phyloP scores from a whole-genome alignment of 1,140 invertebrate species.

The Dreissena polymorpha region DNA sequence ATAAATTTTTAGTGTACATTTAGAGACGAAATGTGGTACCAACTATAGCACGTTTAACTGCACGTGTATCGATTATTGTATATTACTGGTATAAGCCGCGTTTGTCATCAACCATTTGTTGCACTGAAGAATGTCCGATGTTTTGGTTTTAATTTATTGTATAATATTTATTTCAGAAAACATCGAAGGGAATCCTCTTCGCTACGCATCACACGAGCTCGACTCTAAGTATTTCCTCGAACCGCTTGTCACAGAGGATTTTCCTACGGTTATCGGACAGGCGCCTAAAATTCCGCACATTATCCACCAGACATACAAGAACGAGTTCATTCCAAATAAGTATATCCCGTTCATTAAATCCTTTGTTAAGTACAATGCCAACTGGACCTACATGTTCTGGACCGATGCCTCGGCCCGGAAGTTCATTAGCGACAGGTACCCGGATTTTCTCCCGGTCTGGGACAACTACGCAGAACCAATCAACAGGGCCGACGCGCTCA shows the following conservation, averaged over 20 bases:
- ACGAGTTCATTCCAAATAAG: conserved; percentile 54
- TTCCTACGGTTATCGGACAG: conserved; percentile 41
- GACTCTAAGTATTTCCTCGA: not conserved
- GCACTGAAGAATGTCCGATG: no score
- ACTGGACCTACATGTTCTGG: conserved; percentile 75
- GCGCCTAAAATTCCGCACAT: conserved; percentile 64
- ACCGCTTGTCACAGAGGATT: conserved; percentile 28
- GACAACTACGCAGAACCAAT: conserved; percentile 61
- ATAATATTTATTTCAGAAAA: no score
- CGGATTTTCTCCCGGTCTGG: conserved; percentile 62
- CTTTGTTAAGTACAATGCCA: conserved; percentile 62
- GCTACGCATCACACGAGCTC: no score
- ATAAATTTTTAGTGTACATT: no score
- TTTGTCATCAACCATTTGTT: no score
- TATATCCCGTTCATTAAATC: conserved; percentile 63
- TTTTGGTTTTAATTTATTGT: no score
- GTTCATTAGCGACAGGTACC: conserved; percentile 63
- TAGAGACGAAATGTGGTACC: no score
- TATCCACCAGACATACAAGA: conserved; percentile 74
- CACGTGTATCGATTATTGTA: no score
- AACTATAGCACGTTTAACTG: no score
- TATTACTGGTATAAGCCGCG: no score
- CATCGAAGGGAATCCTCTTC: no score
- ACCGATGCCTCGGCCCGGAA: conserved; percentile 66
- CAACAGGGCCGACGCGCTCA: conserved; percentile 65